Percentiles rank a stretch among this genome's conserved stretches.
Conservation (phyloP, 1,140 invertebrate genomes). For the Drosophila rhopaloa region DNA sequence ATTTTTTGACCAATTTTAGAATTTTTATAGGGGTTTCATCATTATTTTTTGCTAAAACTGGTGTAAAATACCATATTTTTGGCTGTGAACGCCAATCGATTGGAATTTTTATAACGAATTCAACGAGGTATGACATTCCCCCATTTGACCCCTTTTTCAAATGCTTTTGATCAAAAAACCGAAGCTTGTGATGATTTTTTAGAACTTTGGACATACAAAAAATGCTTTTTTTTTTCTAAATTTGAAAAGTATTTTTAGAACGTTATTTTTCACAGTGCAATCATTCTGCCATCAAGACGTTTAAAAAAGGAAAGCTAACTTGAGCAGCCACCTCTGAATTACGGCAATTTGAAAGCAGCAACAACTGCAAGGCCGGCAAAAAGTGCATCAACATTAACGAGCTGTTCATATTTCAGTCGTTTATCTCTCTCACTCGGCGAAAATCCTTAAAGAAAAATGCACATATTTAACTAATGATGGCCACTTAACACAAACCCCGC, state of each 20-base stretch:
- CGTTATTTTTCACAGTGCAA: constrained; percentile 3
- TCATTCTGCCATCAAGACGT: not conserved
- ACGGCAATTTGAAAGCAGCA: constrained; percentile 65
- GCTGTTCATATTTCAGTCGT: constrained; percentile 53
- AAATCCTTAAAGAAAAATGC: constrained; percentile 83
- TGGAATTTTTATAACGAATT: too few species aligned
- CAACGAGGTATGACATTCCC: too few species aligned
- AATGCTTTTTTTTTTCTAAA: not conserved
- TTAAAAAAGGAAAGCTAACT: constrained; percentile 56
- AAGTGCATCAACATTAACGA: constrained; percentile 57
- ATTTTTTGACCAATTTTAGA: too few species aligned
- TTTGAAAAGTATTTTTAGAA: not conserved
- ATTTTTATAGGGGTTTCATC: too few species aligned
- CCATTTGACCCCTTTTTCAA: too few species aligned
- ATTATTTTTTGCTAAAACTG: too few species aligned
- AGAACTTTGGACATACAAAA: not conserved
- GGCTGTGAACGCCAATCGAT: too few species aligned
- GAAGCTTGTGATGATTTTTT: not conserved
- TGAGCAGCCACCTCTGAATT: constrained; percentile 67
- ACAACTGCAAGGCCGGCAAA: constrained; percentile 15
- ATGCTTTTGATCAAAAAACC: too few species aligned
- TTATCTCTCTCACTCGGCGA: constrained; percentile 51
- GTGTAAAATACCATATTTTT: too few species aligned
- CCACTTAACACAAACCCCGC: constrained; percentile 78
- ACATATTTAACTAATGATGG: constrained; percentile 83